Percentiles rank a stretch among this genome's conserved stretches.
Conservation (phyloP, 2,888 invertebrate species). For the Tetrapedia diversipes region DNA sequence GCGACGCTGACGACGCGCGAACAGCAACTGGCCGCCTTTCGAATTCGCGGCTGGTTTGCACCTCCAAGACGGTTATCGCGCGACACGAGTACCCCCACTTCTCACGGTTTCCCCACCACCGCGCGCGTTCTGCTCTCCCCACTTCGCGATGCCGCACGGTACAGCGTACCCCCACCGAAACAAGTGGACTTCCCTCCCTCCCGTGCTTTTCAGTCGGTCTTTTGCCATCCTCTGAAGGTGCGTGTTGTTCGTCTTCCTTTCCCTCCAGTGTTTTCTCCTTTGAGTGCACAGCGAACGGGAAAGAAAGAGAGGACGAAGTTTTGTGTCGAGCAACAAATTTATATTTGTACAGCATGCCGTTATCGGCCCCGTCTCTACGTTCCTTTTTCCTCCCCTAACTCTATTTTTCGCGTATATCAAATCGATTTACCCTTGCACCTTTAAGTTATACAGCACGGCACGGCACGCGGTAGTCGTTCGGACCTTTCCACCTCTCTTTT, state of each 20-base stretch:
- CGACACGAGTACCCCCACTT: constrained; percentile 65
- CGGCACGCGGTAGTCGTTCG: background rate
- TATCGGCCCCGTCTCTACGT: constrained; percentile 14
- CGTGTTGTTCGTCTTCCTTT: constrained; percentile 32
- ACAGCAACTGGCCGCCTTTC: constrained; percentile 80
- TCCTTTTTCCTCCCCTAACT: background rate
- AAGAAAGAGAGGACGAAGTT: constrained; percentile 11
- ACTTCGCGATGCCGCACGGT: constrained; percentile 20
- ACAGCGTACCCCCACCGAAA: constrained; percentile 55
- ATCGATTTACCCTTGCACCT: constrained; percentile 52
- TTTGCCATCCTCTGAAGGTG: constrained; percentile 37
- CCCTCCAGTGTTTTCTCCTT: constrained; percentile 6
- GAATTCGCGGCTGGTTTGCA: constrained; percentile 81
- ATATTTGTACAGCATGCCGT: constrained; percentile 32
- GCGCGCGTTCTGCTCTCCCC: constrained; percentile 18
- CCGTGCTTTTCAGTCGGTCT: constrained; percentile 57
- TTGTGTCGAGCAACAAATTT: constrained; percentile 39
- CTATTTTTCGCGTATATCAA: constrained; percentile 37
- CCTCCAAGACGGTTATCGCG: constrained; percentile 79
- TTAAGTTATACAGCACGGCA: constrained; percentile 17
- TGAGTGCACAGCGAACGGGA: background rate
- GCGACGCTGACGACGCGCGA: constrained; percentile 78
- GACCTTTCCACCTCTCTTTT: background rate
- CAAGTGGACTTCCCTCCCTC: constrained; percentile 60
- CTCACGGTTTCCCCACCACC: constrained; percentile 35